These are phyloP conservation scores for Zoanthus solanderi DNA, from an alignment of 92 coral and sea anemone species.

Conservation along the genomic window DNA sequence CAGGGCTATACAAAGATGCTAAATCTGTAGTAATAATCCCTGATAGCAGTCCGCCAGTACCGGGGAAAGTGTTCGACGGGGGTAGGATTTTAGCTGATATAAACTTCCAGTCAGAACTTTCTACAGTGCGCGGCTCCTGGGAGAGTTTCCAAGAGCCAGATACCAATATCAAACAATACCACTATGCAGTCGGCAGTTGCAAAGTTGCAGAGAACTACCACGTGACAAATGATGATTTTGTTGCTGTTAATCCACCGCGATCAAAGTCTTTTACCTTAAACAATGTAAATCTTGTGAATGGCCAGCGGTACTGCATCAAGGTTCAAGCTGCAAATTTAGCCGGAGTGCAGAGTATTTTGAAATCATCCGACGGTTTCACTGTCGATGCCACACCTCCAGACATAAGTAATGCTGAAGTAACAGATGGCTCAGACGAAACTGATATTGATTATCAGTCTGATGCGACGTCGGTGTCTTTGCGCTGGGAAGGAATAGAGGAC, in stretches of 20 bases:
- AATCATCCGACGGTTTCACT: conserved; percentile 89
- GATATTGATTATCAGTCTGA: conserved; percentile 91
- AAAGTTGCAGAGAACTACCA: conserved; percentile 81
- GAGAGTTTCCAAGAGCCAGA: conserved; percentile 73
- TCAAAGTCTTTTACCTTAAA: conserved; percentile 71
- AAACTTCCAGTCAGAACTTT: conserved; percentile 80
- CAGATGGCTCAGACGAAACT: conserved; percentile 78
- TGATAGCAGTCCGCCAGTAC: conserved; percentile 78
- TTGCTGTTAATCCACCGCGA: conserved; percentile 72
- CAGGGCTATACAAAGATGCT: conserved; percentile 78
- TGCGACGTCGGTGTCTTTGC: conserved; percentile 75
- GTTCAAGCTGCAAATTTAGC: conserved; percentile 92
- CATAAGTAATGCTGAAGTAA: conserved; percentile 76
- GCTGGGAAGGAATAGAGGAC: conserved; percentile 88
- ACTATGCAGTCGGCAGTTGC: conserved; percentile 94
- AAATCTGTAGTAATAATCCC: conserved; percentile 82
- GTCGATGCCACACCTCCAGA: conserved; percentile 89
- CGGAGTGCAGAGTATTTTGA: conserved; percentile 76
- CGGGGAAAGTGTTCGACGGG: conserved; percentile 85
- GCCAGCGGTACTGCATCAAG: conserved; percentile 93
- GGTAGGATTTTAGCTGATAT: conserved; percentile 60
- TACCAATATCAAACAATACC: conserved; percentile 85
- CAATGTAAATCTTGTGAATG: conserved; percentile 80
- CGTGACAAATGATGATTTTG: conserved; percentile 82
- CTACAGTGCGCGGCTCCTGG: conserved; percentile 87